Base-by-base conservation (phyloP, 2,113 vertebrate species). In the Otocyon megalotis region DNA sequence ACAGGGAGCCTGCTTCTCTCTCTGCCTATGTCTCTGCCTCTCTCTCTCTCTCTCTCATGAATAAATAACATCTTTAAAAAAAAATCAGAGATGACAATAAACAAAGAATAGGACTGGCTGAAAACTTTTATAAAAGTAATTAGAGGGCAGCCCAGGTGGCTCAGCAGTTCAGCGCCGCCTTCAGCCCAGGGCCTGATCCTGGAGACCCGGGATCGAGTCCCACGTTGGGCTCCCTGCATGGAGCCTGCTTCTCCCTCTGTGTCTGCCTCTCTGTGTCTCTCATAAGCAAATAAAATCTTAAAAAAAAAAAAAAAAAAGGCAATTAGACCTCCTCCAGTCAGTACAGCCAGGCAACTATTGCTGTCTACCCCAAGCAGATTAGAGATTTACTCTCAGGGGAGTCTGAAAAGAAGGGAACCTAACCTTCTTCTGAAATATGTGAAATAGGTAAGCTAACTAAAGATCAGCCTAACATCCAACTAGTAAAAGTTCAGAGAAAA, bases 91-190 rank as follows among this genome's bases (percentile, higher is more conserved):
- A 37, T 28, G 14, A 26, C 72, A 83, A 62, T 71, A 48, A 60
- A 50, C 13, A 67, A 28, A 91, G 17, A 88, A 96, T 8, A 69
- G 12, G n/a, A 67, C 1, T 48, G 63, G 50, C 15, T 92, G 77
- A 94, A 94, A 92, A 60, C 19, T 37, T 60, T 2, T 72, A 63
- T 80, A 32, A 86, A 90, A 86, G 43, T 63, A 85, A 58, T 79
- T 37, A 93, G 43, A 69, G 43, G 43, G 43, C 43, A 6, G 43
- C 7, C 43, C 43, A 43, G 43, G 43, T 7, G 43, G 43, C 43
- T 43, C 43, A 43, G 43, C 43, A 43, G 43, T 43, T 43, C 7
- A 43, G 43, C 43, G 7, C 43, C 6, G 43, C 43, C 43, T 6
- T 43, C 43, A 43, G 43, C 43, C 43, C 43, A 43, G 43, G 6